Base-by-base conservation (phyloP, 1,140 invertebrate genomes). In the Drosophila persimilis region DNA sequence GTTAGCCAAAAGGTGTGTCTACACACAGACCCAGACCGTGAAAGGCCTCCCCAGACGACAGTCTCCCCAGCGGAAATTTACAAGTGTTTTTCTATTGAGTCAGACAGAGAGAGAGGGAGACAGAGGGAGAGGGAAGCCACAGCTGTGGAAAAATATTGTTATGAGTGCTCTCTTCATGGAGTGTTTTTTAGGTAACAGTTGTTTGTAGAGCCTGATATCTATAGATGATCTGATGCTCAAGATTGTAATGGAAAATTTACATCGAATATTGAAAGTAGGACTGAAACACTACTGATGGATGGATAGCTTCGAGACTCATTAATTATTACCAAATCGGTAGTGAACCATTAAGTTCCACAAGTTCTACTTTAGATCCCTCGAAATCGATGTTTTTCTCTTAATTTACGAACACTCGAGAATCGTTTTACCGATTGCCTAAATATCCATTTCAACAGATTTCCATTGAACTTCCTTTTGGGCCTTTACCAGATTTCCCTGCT, bases 1-100 rank as follows among this genome's bases (percentile, higher is more conserved):
- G 45, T 44, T 65, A 48, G 50, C 35, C 62, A 31, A 65, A 39
- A 64, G 63, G 62, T 64, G 35, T 13, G 31, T 3, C 15, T 17
- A 24, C 35, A 15, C 35, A 15, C 9, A 47, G 9, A 6, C 15
- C n/a, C n/a, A 48, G 41, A n/a, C n/a, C n/a, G n/a, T 22, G 5
- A 71, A 46, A 54, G 51, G 44, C 54, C 66, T 39, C 51, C 35
- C 44, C 58, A 71, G 39, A 41, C 29, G 39, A 41, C 29, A 41
- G 52, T 55, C 47, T 44, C 22, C 7, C 11, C 51, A 46, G 58
- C 65, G 70, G 71, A 73, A 73, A 65, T 57, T 73, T 73, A 65
- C 71, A 73, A 73, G 71, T 73, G 52, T 45, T 65, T 73, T 73
- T 57, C 60, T 24, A 52, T 43, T 62, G n/a, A 48, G 17, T 3